Conservation (phyloP, 2,888 invertebrate genomes). For the Bedellia somnulentella region DNA sequence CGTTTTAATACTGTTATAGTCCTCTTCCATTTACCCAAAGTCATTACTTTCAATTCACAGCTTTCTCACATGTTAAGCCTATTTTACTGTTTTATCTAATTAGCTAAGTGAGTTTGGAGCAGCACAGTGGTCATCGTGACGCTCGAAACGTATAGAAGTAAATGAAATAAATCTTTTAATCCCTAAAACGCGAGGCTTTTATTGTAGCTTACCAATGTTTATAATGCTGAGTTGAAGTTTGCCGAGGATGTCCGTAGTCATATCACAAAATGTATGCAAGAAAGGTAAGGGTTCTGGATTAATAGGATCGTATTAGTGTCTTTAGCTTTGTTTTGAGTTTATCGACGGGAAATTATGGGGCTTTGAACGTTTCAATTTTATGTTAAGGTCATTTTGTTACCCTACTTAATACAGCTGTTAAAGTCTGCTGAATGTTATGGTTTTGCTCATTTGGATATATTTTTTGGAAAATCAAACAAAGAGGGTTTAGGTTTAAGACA, state of each 20-base stretch:
- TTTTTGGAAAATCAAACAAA: too few relatives aligned
- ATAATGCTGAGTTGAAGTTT: too few relatives aligned
- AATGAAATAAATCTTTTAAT: conserved; percentile 48
- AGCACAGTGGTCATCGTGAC: conserved; percentile 18
- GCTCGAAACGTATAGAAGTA: conserved; percentile 12
- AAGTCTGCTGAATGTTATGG: too few relatives aligned
- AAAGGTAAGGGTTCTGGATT: too few relatives aligned
- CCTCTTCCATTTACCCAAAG: conserved; percentile 1
- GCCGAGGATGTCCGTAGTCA: too few relatives aligned
- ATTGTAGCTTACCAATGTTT: conserved; percentile 33
- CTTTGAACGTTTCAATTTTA: background rate
- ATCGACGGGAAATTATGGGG: background rate
- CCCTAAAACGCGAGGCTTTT: conserved; percentile 31
- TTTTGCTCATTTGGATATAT: too few relatives aligned
- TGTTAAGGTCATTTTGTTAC: background rate
- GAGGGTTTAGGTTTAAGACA: too few relatives aligned
- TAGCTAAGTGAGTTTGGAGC: conserved; percentile 16
- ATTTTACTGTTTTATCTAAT: background rate
- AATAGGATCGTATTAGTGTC: too few relatives aligned
- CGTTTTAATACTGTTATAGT: too few relatives aligned
- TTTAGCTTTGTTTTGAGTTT: too few relatives aligned
- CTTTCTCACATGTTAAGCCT: background rate
- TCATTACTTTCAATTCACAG: background rate
- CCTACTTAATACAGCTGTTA: too few relatives aligned
- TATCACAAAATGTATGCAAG: too few relatives aligned